Evolutionary conservation across 2,888 invertebrate species (phyloP).

Genomic region (Brachypalpus laphriformis): DNA sequence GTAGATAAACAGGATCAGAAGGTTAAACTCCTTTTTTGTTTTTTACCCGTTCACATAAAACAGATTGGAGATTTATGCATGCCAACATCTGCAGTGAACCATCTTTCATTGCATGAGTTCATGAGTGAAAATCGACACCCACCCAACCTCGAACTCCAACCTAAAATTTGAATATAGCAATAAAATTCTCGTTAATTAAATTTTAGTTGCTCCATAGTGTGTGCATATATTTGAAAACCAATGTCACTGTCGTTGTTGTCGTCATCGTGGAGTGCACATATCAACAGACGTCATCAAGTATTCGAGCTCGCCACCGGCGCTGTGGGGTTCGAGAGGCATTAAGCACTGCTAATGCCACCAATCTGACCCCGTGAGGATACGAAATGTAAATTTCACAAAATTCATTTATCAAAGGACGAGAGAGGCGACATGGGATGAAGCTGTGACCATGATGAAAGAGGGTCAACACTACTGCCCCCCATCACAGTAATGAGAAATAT

Average conservation of each 20-base stretch:
- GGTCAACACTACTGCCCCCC: slow-evolving; percentile 42
- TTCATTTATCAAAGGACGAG: slow-evolving; percentile 53
- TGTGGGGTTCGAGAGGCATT: slow-evolving; percentile 48
- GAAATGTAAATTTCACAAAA: slow-evolving; percentile 67
- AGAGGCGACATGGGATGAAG: neutral
- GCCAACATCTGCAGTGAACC: slow-evolving; percentile 53
- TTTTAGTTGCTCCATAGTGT: slow-evolving; percentile 34
- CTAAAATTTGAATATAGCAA: slow-evolving; percentile 69
- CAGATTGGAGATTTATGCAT: slow-evolving; percentile 62
- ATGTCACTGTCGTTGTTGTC: slow-evolving; percentile 4
- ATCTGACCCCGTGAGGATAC: slow-evolving; percentile 61
- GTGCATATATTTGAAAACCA: neutral
- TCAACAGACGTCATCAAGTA: slow-evolving; percentile 61
- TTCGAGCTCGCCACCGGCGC: slow-evolving; percentile 29
- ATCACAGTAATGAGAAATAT: slow-evolving; percentile 66
- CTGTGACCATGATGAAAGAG: slow-evolving; percentile 40
- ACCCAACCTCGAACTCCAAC: neutral
- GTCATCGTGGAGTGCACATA: slow-evolving; percentile 26
- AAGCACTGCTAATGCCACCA: slow-evolving; percentile 58
- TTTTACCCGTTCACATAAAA: neutral
- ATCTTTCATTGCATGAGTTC: slow-evolving; percentile 38
- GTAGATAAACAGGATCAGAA: slow-evolving; percentile 41
- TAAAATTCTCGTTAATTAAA: slow-evolving; percentile 70
- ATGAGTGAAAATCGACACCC: slow-evolving; percentile 32
- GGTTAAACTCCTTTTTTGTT: slow-evolving; percentile 4